Evolutionary conservation across 1,140 invertebrate genomes (phyloP).

Genomic region (Drosophila ambigua): DNA sequence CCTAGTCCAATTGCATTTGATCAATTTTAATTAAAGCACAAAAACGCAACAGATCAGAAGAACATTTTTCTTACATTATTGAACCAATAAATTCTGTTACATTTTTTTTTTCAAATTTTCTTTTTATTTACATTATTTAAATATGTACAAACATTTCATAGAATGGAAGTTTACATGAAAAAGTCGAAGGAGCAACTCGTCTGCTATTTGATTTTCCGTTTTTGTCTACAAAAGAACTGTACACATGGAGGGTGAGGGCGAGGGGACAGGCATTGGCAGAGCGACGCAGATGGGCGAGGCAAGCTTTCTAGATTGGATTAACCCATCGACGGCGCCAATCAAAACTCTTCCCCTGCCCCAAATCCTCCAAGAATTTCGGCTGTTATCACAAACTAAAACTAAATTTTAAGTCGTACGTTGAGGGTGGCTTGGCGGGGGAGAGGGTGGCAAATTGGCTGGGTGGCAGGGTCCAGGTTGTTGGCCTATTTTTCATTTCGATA

Average conservation of each 20-base stretch:
- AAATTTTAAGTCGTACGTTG: slow-evolving; percentile 79
- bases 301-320: slow-evolving; percentile 40
- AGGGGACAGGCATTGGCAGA: slow-evolving; percentile 32
- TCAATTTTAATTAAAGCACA: too few species aligned
- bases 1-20: too few species aligned
- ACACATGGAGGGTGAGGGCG: slow-evolving; percentile 52
- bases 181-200: slow-evolving; percentile 76
- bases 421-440: slow-evolving; percentile 50
- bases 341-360: slow-evolving; percentile 21
- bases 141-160: slow-evolving; percentile 82
- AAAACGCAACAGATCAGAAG: too few species aligned
- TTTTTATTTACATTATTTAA: slow-evolving; percentile 82
- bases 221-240: slow-evolving; percentile 67
- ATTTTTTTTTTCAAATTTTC: slow-evolving; percentile 54
- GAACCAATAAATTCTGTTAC: too few species aligned
- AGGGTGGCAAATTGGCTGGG: slow-evolving; percentile 1
- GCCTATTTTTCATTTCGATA: slow-evolving; percentile 33
- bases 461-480: slow-evolving; percentile 8
- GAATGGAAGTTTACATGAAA: slow-evolving; percentile 75
- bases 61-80: too few species aligned
- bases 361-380: slow-evolving; percentile 67
- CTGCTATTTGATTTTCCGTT: slow-evolving; percentile 58
- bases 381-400: slow-evolving; percentile 83
- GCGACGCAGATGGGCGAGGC: slow-evolving; percentile 48
- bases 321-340: slow-evolving; percentile 15